Evolutionary conservation across 2,797 vertebrate species (phyloP), one percentile per base, ranked within the genome.

Genomic region (Clarias platycephalus): DNA sequence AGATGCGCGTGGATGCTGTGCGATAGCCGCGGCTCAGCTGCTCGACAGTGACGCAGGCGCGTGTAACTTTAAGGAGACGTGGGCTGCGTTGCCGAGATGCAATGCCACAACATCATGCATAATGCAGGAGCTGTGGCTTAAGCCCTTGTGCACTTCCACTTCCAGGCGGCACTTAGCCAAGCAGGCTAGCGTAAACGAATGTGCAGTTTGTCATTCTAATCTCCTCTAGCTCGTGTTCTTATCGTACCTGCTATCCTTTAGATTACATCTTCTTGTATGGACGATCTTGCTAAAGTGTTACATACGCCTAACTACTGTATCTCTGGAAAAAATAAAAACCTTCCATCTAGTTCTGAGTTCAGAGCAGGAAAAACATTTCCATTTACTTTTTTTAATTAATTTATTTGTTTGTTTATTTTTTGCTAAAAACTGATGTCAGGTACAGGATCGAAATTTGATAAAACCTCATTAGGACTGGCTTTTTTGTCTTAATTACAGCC

Each of bases 91-190:
- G 93, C 93, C 90, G 92, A 94, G 93, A 93, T 92, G 93, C 94
- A 91, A 85, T 90, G 91, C 93, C 92, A 90, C 90, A 86, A 92
- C 90, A 90, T 92, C 57, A 91, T 96, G 93, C 91, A 96, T 95
- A 94, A 96, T 95, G 95, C 94, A 96, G 93, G 55, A 70, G 86
- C 88, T 93, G 89, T 88, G 90, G 93, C 92, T 91, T 88, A 89
- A 91, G 91, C 92, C 92, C 90, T 93, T 86, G 90, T 88, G 91
- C 93, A 94, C 92, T 92, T 92, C 90, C 89, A 92, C 93, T 94
- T 93, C 92, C 87, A 89, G 89, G 88, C 89, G 91, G 89, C 92
- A 85, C 87, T 88, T 87, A 89, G 81, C 84, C 89, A 85, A 89
- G 87, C 85, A 87, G 86, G 86, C 82, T 60, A 83, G 87, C 82